Conservation (phyloP, 2,113 vertebrate species). For the Myiozetetes cayanensis region DNA sequence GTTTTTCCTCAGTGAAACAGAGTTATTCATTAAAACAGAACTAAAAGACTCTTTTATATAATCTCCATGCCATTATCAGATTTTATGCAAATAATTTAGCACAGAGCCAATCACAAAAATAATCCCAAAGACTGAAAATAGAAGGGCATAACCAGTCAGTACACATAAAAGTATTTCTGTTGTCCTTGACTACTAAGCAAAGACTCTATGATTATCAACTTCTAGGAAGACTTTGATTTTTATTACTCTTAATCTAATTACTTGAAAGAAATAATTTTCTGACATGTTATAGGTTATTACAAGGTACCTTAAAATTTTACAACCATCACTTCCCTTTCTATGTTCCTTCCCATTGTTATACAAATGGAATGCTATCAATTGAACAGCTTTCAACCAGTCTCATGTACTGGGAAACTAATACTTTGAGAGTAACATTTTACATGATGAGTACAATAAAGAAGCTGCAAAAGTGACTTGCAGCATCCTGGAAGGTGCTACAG, state of each 20-base stretch:
- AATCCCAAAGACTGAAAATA: neutral
- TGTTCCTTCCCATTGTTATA: neutral
- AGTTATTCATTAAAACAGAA: constrained; percentile 32
- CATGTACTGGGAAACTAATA: neutral
- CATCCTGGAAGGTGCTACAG: neutral
- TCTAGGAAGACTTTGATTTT: neutral
- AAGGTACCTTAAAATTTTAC: neutral
- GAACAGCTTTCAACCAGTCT: neutral
- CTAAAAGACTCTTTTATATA: constrained; percentile 12
- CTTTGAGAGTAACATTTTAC: neutral
- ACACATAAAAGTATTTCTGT: neutral
- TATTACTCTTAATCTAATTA: neutral
- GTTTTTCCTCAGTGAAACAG: constrained; percentile 6
- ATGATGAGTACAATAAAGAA: neutral
- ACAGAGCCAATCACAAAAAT: constrained; percentile 22
- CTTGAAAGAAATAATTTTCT: neutral
- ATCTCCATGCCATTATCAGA: constrained; percentile 15
- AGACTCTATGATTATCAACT: neutral
- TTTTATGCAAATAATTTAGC: constrained; percentile 49
- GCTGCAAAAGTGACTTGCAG: neutral
- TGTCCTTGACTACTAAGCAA: neutral
- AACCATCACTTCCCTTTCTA: neutral
- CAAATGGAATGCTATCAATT: neutral
- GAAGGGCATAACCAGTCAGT: neutral
- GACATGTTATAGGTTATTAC: neutral